Base-by-base conservation (phyloP, 2,797 vertebrate species). In the Adrianichthys oophorus region DNA sequence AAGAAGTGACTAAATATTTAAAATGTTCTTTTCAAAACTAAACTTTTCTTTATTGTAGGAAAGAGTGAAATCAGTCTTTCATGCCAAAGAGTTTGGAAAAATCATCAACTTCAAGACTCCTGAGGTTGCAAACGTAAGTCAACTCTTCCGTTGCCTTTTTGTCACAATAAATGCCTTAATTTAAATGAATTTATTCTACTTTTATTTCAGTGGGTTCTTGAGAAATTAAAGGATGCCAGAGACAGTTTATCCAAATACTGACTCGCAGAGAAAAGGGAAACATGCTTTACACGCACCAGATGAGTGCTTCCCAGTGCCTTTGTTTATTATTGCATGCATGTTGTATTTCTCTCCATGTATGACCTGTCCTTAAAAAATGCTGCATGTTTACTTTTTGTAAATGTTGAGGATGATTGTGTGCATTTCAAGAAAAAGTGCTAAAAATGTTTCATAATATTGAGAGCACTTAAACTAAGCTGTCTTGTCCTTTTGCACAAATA, bases 21-120 rank as follows among this genome's bases (percentile, higher is more conserved):
- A 47, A 52, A 3, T n/a, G 1, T 24, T 18, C 4, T 16, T 10
- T 23, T 49, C 52, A 17, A 12, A 66, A 40, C 13, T 53, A 26
- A 56, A 56, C 1, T 7, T 43, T 37, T 0, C 15, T 16, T 50
- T 64, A 3, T 59, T 84, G 21, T 83, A 98, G 97, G 97, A 98
- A 83, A 92, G 96, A 69, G 95, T 99, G 3, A 98, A 97, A 68
- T 98, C 96, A 56, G 96, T 99, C 66, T 99, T 99, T 77, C 96
- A 99, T 65, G 94, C 96, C 88, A 98, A 96, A 88, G 96, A 99
- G 88, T 98, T 96, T 90, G 97, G 96, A 72, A 99, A 99, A 92
- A 99, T 99, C 79, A 95, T 99, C 85, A 99, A 99, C 89, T 98
- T 99, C 84, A 95, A 63, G 90, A 94, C 87, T 60, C 88, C 95